Evolutionary conservation across 2,797 vertebrate genomes (phyloP).

Genomic region (Champsocephalus esox): DNA sequence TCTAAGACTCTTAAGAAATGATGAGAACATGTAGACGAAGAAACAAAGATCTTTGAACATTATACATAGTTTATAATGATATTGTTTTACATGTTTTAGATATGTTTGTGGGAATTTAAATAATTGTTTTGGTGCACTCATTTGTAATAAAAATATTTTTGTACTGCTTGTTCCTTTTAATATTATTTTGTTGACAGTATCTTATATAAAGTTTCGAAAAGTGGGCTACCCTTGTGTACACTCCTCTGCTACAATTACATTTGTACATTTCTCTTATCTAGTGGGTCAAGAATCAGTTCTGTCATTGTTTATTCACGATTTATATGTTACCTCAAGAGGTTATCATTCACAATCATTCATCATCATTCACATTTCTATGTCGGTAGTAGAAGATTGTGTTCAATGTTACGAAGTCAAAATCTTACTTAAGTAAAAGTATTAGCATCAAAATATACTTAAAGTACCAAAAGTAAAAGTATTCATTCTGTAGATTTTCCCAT

Average conservation of each 20-base stretch:
- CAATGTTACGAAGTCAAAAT: neutral
- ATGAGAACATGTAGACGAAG: neutral
- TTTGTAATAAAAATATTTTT: conserved; percentile 65
- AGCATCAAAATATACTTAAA: too few relatives aligned
- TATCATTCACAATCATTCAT: neutral
- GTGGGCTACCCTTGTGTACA: neutral
- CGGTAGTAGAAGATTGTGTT: neutral
- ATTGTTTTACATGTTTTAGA: conserved; percentile 23
- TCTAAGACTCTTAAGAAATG: conserved; percentile 35
- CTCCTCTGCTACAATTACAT: neutral
- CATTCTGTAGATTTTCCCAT: too few relatives aligned
- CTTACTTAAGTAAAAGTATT: too few relatives aligned
- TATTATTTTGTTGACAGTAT: neutral
- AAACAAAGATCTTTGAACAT: neutral
- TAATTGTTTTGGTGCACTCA: conserved; percentile 16
- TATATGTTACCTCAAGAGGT: neutral
- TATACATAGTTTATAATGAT: neutral
- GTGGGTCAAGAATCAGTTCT: too few relatives aligned
- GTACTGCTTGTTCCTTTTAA: neutral
- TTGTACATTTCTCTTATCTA: neutral
- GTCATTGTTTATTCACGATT: neutral
- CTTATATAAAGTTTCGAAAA: neutral
- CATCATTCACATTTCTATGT: too few relatives aligned
- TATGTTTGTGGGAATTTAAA: conserved; percentile 37
- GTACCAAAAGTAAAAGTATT: too few relatives aligned